phyloP scores from a whole-genome alignment of 2,888 invertebrate species.

The Amphipyra berbera region DNA sequence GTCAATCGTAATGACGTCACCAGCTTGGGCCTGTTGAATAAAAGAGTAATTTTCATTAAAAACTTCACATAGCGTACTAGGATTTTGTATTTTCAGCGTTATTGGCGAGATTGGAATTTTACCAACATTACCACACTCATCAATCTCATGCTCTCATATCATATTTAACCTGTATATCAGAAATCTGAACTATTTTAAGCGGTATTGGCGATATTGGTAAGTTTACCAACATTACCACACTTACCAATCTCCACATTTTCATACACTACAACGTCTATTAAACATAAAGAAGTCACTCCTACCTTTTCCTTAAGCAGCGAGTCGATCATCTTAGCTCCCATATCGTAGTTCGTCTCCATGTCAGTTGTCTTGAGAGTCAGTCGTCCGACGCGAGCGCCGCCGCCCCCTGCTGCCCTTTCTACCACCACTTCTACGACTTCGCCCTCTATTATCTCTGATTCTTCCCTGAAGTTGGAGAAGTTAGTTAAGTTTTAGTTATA shows the following conservation, averaged over 20 bases:
- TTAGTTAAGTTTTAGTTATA: background rate
- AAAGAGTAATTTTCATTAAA: background rate
- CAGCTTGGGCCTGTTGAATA: slow-evolving; percentile 93
- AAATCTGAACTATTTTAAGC: no score
- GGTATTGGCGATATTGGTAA: no score
- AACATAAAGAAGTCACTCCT: background rate
- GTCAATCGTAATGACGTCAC: slow-evolving; percentile 99
- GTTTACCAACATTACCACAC: no score
- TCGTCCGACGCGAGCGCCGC: slow-evolving; percentile 95
- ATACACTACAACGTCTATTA: background rate
- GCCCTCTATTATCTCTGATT: slow-evolving; percentile 99
- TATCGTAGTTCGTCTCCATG: slow-evolving; percentile 99
- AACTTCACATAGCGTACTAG: no score
- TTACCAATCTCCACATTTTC: no score
- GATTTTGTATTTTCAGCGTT: no score
- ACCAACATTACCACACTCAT: background rate
- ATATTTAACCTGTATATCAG: no score
- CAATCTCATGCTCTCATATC: background rate
- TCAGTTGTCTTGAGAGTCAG: slow-evolving; percentile 99
- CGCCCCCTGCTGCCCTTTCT: slow-evolving; percentile 96
- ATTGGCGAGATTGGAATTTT: background rate
- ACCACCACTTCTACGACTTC: slow-evolving; percentile 99
- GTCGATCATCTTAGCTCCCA: slow-evolving; percentile 99
- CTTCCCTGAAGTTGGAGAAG: slow-evolving; percentile 91
- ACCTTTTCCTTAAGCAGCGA: slow-evolving; percentile 98